phyloP scores from a whole-genome alignment of 2,888 invertebrate genomes.

The Athripsodes cinereus region DNA sequence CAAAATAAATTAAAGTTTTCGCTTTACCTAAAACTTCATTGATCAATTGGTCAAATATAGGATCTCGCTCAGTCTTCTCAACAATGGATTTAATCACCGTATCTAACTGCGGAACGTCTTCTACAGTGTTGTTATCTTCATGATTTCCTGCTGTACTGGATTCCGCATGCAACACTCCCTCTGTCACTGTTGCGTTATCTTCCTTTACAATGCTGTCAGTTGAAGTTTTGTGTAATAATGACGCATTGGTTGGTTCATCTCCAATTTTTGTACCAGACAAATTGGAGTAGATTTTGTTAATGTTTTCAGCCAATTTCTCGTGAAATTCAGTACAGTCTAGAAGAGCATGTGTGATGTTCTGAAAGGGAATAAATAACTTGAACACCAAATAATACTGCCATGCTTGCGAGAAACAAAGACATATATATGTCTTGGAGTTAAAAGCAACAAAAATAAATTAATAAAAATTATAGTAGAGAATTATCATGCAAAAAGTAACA shows the following conservation, averaged over 20 bases:
- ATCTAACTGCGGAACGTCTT: slow-evolving; percentile 36
- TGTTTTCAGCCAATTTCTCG: slow-evolving; percentile 49
- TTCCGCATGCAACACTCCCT: slow-evolving; percentile 1
- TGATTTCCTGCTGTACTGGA: background rate
- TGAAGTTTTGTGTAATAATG: background rate
- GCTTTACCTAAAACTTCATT: slow-evolving; percentile 39
- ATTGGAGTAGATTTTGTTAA: slow-evolving; percentile 38
- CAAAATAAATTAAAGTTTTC: background rate
- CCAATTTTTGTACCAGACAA: slow-evolving; percentile 5
- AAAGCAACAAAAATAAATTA: no score
- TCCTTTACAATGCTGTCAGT: background rate
- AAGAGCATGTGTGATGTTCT: slow-evolving; percentile 43
- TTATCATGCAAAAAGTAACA: no score
- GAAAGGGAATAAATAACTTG: no score
- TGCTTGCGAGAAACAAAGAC: no score
- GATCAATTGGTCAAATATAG: slow-evolving; percentile 44
- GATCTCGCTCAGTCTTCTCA: slow-evolving; percentile 46
- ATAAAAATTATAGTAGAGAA: no score
- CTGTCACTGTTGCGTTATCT: background rate
- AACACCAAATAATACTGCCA: no score
- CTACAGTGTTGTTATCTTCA: slow-evolving; percentile 14
- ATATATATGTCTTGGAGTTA: no score
- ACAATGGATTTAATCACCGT: slow-evolving; percentile 45
- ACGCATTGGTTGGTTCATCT: background rate
- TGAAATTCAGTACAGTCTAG: slow-evolving; percentile 47